These are phyloP conservation scores for Melipona quadrifasciata DNA, from an alignment of 1,140 invertebrate genomes.

Conservation along the genomic window DNA sequence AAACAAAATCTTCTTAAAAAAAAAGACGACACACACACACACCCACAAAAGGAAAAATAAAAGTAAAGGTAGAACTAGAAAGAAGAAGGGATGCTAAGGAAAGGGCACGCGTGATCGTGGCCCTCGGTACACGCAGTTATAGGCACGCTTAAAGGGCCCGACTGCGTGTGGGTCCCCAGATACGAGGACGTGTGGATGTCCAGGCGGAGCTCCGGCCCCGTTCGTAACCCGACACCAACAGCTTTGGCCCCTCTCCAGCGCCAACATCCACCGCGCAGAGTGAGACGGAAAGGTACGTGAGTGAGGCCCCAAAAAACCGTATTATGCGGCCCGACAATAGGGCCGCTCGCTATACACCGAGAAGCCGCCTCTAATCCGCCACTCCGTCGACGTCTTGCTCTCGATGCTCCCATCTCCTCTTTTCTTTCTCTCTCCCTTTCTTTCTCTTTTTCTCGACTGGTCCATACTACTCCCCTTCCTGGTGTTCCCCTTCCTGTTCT, in stretches of 20 bases:
- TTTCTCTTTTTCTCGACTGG: neutral
- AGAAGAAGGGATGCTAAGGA: constrained; percentile 59
- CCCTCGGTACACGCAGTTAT: constrained; percentile 45
- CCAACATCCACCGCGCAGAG: constrained; percentile 53
- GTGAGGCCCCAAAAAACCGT: constrained; percentile 72
- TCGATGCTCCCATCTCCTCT: constrained; percentile 15
- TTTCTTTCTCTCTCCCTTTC: neutral
- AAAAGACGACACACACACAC: neutral
- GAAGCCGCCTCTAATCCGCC: constrained; percentile 78
- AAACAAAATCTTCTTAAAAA: no score
- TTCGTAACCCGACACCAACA: constrained; percentile 65
- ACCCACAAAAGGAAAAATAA: neutral
- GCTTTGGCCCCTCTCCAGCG: constrained; percentile 26
- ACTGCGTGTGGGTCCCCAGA: constrained; percentile 60
- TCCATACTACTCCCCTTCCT: neutral
- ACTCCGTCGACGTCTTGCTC: constrained; percentile 73
- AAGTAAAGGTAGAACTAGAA: constrained; percentile 40
- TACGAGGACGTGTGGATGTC: constrained; percentile 51
- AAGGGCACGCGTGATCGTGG: constrained; percentile 15
- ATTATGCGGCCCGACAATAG: constrained; percentile 77
- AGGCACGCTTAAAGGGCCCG: constrained; percentile 70
- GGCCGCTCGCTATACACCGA: constrained; percentile 69
- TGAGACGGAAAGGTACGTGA: constrained; percentile 48
- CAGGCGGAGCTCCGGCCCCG: constrained; percentile 65
- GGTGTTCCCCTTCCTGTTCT: neutral